Percentiles rank a stretch among this genome's conserved stretches.
Conservation (phyloP, 1,140 invertebrate genomes). For the Macrocentrus cingulum region DNA sequence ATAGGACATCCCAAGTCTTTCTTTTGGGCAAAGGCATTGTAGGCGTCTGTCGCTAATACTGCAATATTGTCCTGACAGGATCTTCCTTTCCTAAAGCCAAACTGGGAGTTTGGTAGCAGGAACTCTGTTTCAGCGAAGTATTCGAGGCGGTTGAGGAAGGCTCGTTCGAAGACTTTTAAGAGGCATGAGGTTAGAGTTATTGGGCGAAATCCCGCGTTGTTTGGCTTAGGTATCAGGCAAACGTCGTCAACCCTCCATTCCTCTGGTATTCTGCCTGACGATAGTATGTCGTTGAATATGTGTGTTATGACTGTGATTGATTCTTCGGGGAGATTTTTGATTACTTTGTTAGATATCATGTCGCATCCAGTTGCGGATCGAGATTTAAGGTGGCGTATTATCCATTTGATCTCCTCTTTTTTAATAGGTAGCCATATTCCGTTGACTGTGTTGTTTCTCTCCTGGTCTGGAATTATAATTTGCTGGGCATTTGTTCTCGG, state of each 20-base stretch:
- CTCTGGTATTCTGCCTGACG: conserved; percentile 2
- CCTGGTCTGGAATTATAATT: neutral
- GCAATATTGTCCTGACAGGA: conserved; percentile 21
- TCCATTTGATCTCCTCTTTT: neutral
- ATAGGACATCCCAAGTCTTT: conserved; percentile 3
- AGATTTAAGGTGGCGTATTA: conserved; percentile 3
- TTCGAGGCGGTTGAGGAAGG: conserved; percentile 27
- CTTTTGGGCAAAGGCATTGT: neutral
- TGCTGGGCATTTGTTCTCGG: no score
- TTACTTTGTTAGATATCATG: conserved; percentile 18
- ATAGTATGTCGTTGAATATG: conserved; percentile 25
- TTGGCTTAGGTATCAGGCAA: conserved; percentile 24
- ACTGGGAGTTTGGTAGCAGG: conserved; percentile 17
- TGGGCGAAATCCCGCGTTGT: conserved; percentile 20
- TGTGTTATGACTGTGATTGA: conserved; percentile 1
- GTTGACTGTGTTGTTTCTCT: neutral
- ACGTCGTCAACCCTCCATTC: conserved; percentile 22
- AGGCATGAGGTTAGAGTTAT: conserved; percentile 23
- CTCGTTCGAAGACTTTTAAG: conserved; percentile 29
- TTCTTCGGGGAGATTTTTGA: conserved; percentile 20
- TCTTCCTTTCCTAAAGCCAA: conserved; percentile 27
- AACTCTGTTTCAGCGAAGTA: conserved; percentile 25
- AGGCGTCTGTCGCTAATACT: conserved; percentile 13
- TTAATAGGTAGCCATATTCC: conserved; percentile 14
- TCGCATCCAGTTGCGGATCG: conserved; percentile 27